Evolutionary conservation across 2,113 vertebrate species (phyloP), one percentile per base, ranked within the genome.

Genomic region (Castor canadensis): DNA sequence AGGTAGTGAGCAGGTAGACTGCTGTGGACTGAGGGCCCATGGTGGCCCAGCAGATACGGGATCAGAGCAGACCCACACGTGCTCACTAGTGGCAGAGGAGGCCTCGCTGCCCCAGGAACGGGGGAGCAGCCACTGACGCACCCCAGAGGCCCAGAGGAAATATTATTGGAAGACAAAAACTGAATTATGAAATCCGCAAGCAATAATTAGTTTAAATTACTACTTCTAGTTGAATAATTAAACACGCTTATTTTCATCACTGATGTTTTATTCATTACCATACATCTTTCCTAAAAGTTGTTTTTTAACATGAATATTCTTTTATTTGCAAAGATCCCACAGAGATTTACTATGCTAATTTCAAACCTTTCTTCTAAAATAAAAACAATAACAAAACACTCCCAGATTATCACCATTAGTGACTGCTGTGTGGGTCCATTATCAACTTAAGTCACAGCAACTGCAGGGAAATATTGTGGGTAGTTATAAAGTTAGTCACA

Each of bases 171-270:
- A 95, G 95, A 95, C 94, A 97, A 97, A 96, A 97, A 97, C 98
- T 95, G 66, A 95, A 97, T 93, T 97, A 98, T 96, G 96, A 98
- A 93, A 94, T 98, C 95, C 96, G 26, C 90, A 97, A 96, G 97
- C 98, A 92, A 98, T 97, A 98, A 98, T 98, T 98, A 98, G 79
- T 96, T 97, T 98, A 98, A 97, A 98, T 98, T 98, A 97, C 93
- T 98, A 97, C 79, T 98, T 97, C 96, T 97, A 97, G 96, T 97
- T 97, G 96, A 98, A 98, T 97, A 98, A 97, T 98, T 98, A 97
- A 97, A 98, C 93, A 97, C 95, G 77, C 97, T 98, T 97, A 94
- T 98, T 97, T 98, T 96, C 95, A 97, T 98, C 97, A 94, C 96
- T 96, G 97, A 95, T 97, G 89, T 97, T 98, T 97, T 90, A 97